Evolutionary conservation across 1,140 invertebrate species (phyloP).

Genomic region (Coenobita brevimanus): DNA sequence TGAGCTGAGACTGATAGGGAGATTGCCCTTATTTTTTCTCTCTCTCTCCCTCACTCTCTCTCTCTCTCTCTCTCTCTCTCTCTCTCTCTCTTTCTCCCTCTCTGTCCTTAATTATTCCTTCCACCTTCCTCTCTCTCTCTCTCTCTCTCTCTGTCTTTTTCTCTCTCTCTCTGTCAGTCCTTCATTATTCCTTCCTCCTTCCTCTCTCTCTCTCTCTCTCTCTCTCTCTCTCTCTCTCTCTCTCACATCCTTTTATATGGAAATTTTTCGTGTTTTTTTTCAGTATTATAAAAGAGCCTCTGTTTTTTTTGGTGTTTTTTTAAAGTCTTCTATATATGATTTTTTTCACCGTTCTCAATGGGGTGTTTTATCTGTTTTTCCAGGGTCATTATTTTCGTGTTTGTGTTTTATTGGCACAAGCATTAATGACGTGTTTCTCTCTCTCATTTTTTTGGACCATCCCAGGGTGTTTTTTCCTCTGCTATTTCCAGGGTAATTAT

Average conservation of each 20-base stretch:
- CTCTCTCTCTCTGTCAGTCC: neutral
- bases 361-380: too few relatives aligned
- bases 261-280: too few relatives aligned
- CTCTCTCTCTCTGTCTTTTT: neutral
- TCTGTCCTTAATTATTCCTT: neutral
- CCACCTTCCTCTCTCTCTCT: neutral
- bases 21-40: neutral
- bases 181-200: neutral
- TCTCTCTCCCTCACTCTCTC: neutral
- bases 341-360: too few relatives aligned
- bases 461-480: too few relatives aligned
- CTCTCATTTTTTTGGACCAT: too few relatives aligned
- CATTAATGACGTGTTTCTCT: too few relatives aligned
- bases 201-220: neutral
- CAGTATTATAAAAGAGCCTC: too few relatives aligned
- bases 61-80: conserved; percentile 5
- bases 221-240: neutral
- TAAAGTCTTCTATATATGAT: too few relatives aligned
- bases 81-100: conserved; percentile 2
- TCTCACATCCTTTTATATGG: neutral
- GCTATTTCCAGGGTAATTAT: too few relatives aligned
- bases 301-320: too few relatives aligned
- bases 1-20: conserved; percentile 3
- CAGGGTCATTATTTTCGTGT: too few relatives aligned
- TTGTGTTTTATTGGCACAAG: too few relatives aligned